Evolutionary conservation across 2,113 vertebrate genomes (phyloP).

Genomic region (cat (Felis catus)): DNA sequence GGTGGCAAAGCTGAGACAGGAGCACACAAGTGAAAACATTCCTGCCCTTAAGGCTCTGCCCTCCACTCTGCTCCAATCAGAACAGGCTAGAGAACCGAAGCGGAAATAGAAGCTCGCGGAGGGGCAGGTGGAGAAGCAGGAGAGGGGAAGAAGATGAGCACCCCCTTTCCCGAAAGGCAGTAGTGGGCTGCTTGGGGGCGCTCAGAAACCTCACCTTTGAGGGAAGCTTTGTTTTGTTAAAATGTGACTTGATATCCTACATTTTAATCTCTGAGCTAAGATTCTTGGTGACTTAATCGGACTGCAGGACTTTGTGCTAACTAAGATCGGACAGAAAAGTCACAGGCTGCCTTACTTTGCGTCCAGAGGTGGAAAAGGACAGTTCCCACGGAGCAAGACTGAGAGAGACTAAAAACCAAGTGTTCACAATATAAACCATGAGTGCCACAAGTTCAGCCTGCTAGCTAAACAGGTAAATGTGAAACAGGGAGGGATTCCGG

Average conservation of each 20-base stretch:
- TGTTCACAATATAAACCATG: not conserved
- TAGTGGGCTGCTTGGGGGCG: too few relatives aligned
- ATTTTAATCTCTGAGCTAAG: not conserved
- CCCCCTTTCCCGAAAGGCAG: not conserved
- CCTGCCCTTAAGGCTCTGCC: not conserved
- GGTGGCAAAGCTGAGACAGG: not conserved
- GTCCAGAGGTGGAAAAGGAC: not conserved
- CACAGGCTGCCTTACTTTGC: not conserved
- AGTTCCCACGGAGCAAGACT: not conserved
- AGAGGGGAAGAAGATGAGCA: not conserved
- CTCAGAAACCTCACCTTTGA: not conserved
- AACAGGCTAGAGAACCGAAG: not conserved
- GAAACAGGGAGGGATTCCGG: not conserved
- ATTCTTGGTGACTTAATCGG: not conserved
- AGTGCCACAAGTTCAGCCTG: too few relatives aligned
- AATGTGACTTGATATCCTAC: not conserved
- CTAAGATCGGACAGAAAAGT: not conserved
- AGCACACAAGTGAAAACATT: not conserved
- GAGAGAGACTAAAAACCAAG: not conserved
- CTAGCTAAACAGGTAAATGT: not conserved
- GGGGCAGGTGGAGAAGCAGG: not conserved
- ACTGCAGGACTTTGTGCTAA: not conserved
- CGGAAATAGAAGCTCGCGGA: not conserved
- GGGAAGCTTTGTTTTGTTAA: not conserved
- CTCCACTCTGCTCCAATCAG: not conserved